Conservation (phyloP, 23 tunicate genomes). For the Trididemnum miniatum region DNA sequence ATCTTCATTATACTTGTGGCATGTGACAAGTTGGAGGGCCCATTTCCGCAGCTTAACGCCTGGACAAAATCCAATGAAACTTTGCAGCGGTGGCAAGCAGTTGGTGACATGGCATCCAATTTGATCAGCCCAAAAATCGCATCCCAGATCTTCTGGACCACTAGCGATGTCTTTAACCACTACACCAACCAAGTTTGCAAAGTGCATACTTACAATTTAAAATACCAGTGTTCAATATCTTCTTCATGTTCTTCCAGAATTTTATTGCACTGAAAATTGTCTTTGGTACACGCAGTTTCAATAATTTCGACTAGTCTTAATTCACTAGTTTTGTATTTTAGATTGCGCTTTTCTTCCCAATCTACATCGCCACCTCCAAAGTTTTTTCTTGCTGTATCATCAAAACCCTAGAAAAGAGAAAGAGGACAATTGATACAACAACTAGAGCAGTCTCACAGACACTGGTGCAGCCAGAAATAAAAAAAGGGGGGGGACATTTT, state of each 20-base stretch:
- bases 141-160: background rate
- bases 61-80: no score
- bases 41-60: no score
- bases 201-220: slow-evolving; percentile 57
- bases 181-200: background rate
- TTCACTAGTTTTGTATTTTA: slow-evolving; percentile 84
- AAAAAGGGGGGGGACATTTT: no score
- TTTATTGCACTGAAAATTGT: slow-evolving; percentile 69
- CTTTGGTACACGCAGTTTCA: slow-evolving; percentile 76
- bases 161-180: background rate
- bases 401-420: slow-evolving; percentile 61
- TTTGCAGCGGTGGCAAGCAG: no score
- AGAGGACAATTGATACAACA: background rate
- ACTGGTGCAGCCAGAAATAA: no score
- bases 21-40: no score
- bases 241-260: slow-evolving; percentile 79
- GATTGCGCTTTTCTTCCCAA: slow-evolving; percentile 87
- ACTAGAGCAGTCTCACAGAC: no score
- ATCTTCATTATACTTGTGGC: no score
- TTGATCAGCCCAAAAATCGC: no score
- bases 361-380: slow-evolving; percentile 92
- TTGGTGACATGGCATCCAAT: no score
- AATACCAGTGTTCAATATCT: slow-evolving; percentile 80
- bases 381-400: slow-evolving; percentile 72
- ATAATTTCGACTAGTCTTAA: slow-evolving; percentile 74